Evolutionary conservation across 2,797 vertebrate genomes (phyloP).

Genomic region (Lagocephalus sceleratus): DNA sequence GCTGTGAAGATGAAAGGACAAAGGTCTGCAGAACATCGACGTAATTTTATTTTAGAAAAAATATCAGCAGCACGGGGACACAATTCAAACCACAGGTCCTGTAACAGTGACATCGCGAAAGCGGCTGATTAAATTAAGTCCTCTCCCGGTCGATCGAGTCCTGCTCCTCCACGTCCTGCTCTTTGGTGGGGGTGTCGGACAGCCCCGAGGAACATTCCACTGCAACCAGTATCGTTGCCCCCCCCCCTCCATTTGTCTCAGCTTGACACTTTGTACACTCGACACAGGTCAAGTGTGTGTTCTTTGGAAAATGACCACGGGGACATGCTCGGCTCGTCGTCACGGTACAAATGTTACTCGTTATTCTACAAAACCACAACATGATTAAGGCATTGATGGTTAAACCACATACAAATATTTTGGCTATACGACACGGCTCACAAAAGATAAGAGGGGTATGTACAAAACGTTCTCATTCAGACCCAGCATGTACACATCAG

Average conservation of each 20-base stretch:
- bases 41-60: conserved; percentile 30
- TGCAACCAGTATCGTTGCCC: neutral
- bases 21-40: conserved; percentile 39
- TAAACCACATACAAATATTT: conserved; percentile 52
- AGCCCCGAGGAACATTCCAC: conserved; percentile 21
- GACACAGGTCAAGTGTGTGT: conserved; percentile 26
- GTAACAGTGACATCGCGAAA: conserved; percentile 7
- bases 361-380: conserved; percentile 44
- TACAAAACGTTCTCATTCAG: conserved; percentile 30
- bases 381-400: conserved; percentile 73
- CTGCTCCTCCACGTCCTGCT: conserved; percentile 10
- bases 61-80: conserved; percentile 40
- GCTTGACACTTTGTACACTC: neutral
- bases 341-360: conserved; percentile 54
- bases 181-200: conserved; percentile 35
- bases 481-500: conserved; percentile 46
- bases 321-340: conserved; percentile 36
- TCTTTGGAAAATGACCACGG: conserved; percentile 29
- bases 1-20: conserved; percentile 31
- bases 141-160: conserved; percentile 3
- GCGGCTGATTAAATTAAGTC: conserved; percentile 4
- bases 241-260: no score
- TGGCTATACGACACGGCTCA: conserved; percentile 36
- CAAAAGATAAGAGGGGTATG: conserved; percentile 53
- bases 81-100: conserved; percentile 18